Evolutionary conservation across 2,113 vertebrate species (phyloP), one percentile per base, ranked within the genome.

Genomic region (Micronycteris hirsuta): DNA sequence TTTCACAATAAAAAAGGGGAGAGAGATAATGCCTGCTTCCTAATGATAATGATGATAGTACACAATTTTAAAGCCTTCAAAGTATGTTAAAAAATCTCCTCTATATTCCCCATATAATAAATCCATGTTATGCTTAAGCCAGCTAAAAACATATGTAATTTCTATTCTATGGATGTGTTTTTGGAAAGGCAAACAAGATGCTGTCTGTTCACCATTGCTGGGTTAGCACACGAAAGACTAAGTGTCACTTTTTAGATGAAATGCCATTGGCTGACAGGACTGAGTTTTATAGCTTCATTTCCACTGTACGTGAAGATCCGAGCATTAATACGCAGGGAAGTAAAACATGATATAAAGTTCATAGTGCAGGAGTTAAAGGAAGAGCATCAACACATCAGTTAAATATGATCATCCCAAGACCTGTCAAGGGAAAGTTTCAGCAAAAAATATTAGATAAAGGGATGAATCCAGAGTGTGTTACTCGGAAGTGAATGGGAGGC

Each of bases 1-100:
- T 76, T 81, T 92, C 0, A 3, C 28, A n/a, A 92, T 93, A 95
- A 96, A 96, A 93, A 76, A 0, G 24, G 63, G 73, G 77, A 41
- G 31, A 95, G 10, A 93, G 86, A 91, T 93, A 93, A 93, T 7
- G 19, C 38, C 82, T 86, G 74, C 3, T 97, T 97, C 77, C 80
- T 96, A 97, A 97, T 91, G 41, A 92, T 85, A 97, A 98, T 45
- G 33, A 96, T 85, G 96, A 58, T 5, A 89, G 85, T 95, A 98
- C 98, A 95, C 95, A 98, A 95, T 93, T 92, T 96, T 84, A 71
- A 95, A 95, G 26, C 22, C 89, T 49, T 97, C 33, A 13, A 43
- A 0, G 0, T 4, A 68, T 80, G 8, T 43, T 31, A 70, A 68
- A 43, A 49, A 43, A 43, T 43, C 3, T 89, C 86, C 71, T 86